A percentile compares a stretch with the other conserved stretches of the same genome.
Conservation (phyloP, 2,888 invertebrate genomes). For the Philaethria dido region DNA sequence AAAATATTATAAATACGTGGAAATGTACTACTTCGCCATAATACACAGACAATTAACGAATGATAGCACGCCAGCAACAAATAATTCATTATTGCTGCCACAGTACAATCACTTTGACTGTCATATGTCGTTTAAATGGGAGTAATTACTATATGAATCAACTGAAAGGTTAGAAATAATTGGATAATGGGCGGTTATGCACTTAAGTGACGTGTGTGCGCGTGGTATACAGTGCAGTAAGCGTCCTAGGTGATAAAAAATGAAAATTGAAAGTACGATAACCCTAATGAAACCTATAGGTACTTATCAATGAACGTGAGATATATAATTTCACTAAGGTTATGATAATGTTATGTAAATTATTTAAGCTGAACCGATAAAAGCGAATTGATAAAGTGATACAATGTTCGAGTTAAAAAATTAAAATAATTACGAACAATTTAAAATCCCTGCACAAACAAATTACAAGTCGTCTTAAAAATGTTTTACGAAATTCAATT, state of each 20-base stretch:
- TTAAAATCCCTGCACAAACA: conserved; percentile 41
- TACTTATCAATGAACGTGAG: conserved; percentile 6
- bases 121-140: conserved; percentile 76
- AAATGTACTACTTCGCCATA: conserved; percentile 23
- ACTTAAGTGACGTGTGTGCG: conserved; percentile 70
- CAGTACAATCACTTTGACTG: conserved; percentile 80
- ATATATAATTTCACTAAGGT: neutral
- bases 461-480: conserved; percentile 48
- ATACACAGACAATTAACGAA: conserved; percentile 60
- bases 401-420: conserved; percentile 35
- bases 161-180: conserved; percentile 83
- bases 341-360: conserved; percentile 13
- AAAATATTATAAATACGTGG: neutral
- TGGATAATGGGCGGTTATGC: conserved; percentile 78
- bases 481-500: conserved; percentile 67
- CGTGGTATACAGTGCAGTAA: conserved; percentile 50
- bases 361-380: conserved; percentile 14
- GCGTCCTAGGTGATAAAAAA: conserved; percentile 49
- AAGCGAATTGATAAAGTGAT: conserved; percentile 32
- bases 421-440: conserved; percentile 40
- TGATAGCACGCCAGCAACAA: conserved; percentile 77
- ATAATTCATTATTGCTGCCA: conserved; percentile 77
- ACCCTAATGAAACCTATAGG: conserved; percentile 20
- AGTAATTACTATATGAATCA: conserved; percentile 55
- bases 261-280: conserved; percentile 29